Evolutionary conservation across 1,140 invertebrate species (phyloP).

Genomic region (Pseudomyrmex cubaensis): DNA sequence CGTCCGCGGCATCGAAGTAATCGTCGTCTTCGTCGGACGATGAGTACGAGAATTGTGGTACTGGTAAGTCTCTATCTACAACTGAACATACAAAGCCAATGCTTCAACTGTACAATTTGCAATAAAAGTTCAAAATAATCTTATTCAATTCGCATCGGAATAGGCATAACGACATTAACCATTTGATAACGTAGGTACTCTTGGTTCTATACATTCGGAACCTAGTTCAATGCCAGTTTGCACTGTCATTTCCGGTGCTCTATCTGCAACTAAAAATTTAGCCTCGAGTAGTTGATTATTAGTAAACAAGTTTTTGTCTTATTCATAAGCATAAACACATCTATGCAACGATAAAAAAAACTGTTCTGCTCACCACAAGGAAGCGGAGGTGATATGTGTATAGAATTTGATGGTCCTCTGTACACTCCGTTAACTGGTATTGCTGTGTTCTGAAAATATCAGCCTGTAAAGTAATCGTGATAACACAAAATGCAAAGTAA

Average conservation of each 20-base stretch:
- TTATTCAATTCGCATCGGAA: neutral
- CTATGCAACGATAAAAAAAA: slow-evolving; percentile 4
- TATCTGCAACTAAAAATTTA: slow-evolving; percentile 66
- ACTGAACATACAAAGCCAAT: slow-evolving; percentile 29
- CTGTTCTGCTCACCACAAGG: slow-evolving; percentile 75
- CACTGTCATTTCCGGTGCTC: slow-evolving; percentile 81
- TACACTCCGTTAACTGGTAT: slow-evolving; percentile 95
- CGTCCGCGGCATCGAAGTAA: slow-evolving; percentile 97
- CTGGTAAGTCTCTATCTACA: slow-evolving; percentile 85
- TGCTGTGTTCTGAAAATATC: slow-evolving; percentile 91
- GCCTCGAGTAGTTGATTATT: neutral
- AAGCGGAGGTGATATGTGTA: slow-evolving; percentile 71
- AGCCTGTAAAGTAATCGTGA: neutral
- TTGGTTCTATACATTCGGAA: slow-evolving; percentile 86
- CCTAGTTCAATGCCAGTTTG: slow-evolving; percentile 88
- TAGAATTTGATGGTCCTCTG: slow-evolving; percentile 86
- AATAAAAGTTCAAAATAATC: neutral
- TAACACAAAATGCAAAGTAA: slow-evolving; percentile 7
- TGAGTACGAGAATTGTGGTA: slow-evolving; percentile 97
- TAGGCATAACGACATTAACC: slow-evolving; percentile 71
- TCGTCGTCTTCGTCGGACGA: slow-evolving; percentile 99
- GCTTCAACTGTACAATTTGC: neutral
- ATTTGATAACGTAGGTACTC: slow-evolving; percentile 76
- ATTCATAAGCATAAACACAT: neutral
- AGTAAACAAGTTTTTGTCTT: neutral